Evolutionary conservation across 2,113 vertebrate genomes (phyloP).

Genomic region (Dicentrarchus labrax): DNA sequence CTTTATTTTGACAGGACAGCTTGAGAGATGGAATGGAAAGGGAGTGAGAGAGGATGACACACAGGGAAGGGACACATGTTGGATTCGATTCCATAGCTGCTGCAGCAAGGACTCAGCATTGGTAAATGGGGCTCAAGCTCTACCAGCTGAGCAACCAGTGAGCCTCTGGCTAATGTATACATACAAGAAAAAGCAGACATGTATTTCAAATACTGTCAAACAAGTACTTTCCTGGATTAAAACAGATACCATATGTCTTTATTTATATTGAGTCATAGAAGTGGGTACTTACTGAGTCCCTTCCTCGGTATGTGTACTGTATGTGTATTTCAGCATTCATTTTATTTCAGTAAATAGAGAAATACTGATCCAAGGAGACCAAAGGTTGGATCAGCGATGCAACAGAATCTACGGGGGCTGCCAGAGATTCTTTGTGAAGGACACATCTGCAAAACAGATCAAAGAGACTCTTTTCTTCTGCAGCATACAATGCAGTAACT

Average conservation of each 20-base stretch:
- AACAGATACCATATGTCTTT: background rate
- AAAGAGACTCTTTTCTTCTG: background rate
- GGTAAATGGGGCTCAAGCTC: too few species aligned
- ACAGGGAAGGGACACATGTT: too few species aligned
- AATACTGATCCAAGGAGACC: background rate
- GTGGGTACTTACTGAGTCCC: background rate
- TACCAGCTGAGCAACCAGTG: too few species aligned
- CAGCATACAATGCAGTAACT: background rate
- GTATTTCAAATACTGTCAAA: conserved; percentile 13
- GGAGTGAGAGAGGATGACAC: too few species aligned
- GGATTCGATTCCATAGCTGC: too few species aligned
- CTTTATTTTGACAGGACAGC: too few species aligned
- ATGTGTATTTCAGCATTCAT: background rate
- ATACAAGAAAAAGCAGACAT: background rate
- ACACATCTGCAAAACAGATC: background rate
- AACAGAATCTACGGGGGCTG: conserved; percentile 4
- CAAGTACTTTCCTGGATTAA: background rate
- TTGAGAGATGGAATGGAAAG: too few species aligned
- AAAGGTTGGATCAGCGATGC: background rate
- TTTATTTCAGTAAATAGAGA: background rate
- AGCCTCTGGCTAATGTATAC: background rate
- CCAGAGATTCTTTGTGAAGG: background rate
- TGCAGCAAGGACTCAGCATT: too few species aligned
- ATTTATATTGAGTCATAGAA: conserved; percentile 11
- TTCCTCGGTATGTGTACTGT: background rate